Base-by-base conservation (phyloP, 2,797 vertebrate species). In the Chromis chromis region DNA sequence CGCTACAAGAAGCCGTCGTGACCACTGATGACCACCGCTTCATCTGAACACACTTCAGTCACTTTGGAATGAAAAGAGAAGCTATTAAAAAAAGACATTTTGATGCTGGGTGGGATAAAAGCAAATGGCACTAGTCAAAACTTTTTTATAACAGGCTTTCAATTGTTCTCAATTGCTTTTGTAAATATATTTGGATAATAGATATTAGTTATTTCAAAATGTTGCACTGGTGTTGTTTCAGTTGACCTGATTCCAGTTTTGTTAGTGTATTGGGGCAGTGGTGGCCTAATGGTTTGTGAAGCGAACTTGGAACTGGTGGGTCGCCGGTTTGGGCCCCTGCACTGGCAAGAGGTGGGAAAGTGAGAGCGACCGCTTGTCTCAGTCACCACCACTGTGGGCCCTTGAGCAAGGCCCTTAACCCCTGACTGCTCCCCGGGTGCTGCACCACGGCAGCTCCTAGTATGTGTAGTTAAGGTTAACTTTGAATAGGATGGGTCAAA, bases 1-100 rank as follows among this genome's bases (percentile, higher is more conserved):
- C 88, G 74, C 58, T 85, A 83, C 72, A 84, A 88, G 89, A 82
- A 66, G 58, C 55, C 60, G n/a, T 67, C 67, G 44, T 74, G 63
- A 66, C 54, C 55, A 14, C 4, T 21, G 75, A 8, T 49, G 72
- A 60, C 24, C 21, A n/a, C 27, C 1, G 24, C 33, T 24, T 63
- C 40, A 12, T 36, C 48, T 46, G 33, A 76, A 42, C 14, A 5
- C 55, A 59, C 58, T 33, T 73, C 60, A 25, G 48, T 40, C 46
- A 39, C 19, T 76, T 24, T 54, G 70, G 42, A 65, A 50, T 24
- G 4, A 13, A 42, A 22, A 14, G 42, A 74, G 17, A 65, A 4
- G n/a, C 2, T 16, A 27, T 61, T 21, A 17, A 40, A 81, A n/a
- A 61, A 53, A 68, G 40, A 78, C 48, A 57, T 14, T 36, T 52